Base-by-base conservation (phyloP, 2,888 invertebrate genomes). In the Lumbricus terrestris region DNA sequence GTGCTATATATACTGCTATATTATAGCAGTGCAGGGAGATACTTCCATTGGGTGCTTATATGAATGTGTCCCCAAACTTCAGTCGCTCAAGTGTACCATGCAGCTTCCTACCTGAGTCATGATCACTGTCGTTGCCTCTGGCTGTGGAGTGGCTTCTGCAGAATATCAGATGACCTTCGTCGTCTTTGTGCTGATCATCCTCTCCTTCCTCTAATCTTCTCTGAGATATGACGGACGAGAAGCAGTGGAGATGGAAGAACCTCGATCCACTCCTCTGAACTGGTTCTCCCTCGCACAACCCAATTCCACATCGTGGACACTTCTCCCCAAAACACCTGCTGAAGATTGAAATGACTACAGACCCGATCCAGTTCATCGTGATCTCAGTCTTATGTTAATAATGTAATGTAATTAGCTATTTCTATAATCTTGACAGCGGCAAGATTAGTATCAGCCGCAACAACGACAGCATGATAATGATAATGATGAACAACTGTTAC, bases 241-340 rank as follows among this genome's bases (percentile, higher is more conserved):
- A 69, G 82, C 38, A 40, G 69, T 37, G 37, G 40, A 15, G 88
- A 89, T 37, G 82, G 88, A 29, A 89, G 89, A 23, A 89, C 90
- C 34, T 88, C 89, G 47, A 16, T 38, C 89, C 40, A 34, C n/a
- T 29, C 47, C 15, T 89, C 33, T 42, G 37, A 37, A 34, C 42
- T 8, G 38, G 40, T 42, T 42, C 29, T 42, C 33, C 40, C 47
- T 42, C 40, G 34, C 89, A n/a, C 29, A 69, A 69, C 0, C 69
- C 69, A 69, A 69, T 69, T n/a, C 69, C 69, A 16, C 69, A 69
- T 11, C 69, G 29, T 8, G 69, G 29, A 11, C 69, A 69, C n/a
- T 69, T 69, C 69, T 69, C 69, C 1, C 69, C 69, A 69, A 69
- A 69, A 69, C 69, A 69, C 69, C 69, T 69, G n/a, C 23, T 29